phyloP scores from a whole-genome alignment of 1,140 invertebrate species.

The Akabosia matsudoensis region DNA sequence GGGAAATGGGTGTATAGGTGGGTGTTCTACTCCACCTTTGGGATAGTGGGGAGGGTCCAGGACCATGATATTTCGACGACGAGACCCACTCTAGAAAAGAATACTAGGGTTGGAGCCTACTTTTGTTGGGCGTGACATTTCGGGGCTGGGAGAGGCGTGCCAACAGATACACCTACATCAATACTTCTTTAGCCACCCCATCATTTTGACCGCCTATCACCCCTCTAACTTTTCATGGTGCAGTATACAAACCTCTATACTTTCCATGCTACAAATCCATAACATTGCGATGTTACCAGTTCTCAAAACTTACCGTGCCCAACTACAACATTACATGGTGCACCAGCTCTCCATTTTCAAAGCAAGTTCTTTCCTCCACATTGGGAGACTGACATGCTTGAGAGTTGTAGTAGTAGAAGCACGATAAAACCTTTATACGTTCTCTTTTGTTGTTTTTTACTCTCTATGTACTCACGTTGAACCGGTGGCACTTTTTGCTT shows the following conservation, averaged over 20 bases:
- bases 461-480: background rate
- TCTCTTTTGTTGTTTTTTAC: background rate
- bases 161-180: constrained; percentile 41
- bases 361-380: background rate
- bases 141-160: constrained; percentile 36
- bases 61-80: constrained; percentile 40
- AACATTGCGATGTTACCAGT: background rate
- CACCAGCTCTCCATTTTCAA: background rate
- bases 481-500: background rate
- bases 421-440: background rate
- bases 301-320: background rate
- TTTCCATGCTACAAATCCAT: background rate
- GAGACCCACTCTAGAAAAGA: constrained; percentile 41
- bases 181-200: constrained; percentile 43
- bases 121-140: constrained; percentile 45
- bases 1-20: constrained; percentile 45
- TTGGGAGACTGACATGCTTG: too few species aligned
- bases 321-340: background rate
- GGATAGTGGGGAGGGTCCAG: constrained; percentile 46
- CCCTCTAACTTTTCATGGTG: constrained; percentile 27
- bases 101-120: constrained; percentile 38
- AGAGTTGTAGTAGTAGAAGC: too few species aligned
- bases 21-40: constrained; percentile 45
- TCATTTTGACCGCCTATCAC: constrained; percentile 42
- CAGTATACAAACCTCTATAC: constrained; percentile 8